These are phyloP conservation scores for Apostichopus californicus DNA, from an alignment of 35 echinoderm and acorn worm species.

Conservation along the genomic window DNA sequence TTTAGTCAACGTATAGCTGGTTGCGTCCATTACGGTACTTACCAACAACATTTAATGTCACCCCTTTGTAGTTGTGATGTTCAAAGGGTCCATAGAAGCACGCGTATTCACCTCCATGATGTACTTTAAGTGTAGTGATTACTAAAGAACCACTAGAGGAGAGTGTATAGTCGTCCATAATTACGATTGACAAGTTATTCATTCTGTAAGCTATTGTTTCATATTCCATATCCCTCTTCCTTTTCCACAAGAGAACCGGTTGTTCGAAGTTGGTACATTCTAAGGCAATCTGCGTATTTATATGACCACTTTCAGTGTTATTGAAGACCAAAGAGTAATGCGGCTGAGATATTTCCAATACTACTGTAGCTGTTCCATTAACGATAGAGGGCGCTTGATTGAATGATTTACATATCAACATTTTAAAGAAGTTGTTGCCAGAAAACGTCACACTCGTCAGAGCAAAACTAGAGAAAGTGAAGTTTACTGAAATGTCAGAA, in stretches of 20 bases:
- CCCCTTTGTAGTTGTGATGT: not conserved
- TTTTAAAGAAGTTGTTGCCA: not conserved
- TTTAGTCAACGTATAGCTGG: not conserved
- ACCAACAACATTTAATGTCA: not conserved
- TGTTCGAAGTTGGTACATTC: not conserved
- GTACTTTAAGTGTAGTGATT: not conserved
- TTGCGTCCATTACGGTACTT: not conserved
- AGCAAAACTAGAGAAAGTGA: too few species aligned
- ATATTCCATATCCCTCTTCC: not conserved
- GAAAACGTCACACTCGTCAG: not conserved
- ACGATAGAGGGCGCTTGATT: not conserved
- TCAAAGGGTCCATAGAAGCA: not conserved
- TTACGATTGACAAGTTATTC: not conserved
- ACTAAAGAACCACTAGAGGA: not conserved
- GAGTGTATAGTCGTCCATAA: not conserved
- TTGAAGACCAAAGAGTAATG: not conserved
- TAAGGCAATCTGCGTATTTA: not conserved
- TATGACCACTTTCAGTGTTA: not conserved
- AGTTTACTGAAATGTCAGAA: too few species aligned
- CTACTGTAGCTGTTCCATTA: not conserved
- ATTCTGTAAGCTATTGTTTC: not conserved
- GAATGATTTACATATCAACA: not conserved
- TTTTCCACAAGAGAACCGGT: not conserved
- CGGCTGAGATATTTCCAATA: not conserved
- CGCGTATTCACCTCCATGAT: not conserved